Conservation (phyloP, 2,888 invertebrate species). For the Dicyrtoma fusca region DNA sequence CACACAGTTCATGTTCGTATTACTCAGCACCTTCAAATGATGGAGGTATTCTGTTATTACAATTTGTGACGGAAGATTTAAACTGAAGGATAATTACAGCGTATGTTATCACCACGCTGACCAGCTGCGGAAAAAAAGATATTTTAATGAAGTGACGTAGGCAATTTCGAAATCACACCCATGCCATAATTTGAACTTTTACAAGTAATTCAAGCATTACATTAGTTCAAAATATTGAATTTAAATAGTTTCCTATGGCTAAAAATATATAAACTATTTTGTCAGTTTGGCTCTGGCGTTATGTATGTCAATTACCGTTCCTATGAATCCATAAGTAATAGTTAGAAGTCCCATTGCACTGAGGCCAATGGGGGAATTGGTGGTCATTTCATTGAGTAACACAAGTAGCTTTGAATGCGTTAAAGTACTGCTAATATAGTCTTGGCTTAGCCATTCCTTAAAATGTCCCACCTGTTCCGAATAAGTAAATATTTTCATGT, state of each 20-base stretch:
- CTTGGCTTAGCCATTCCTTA: slow-evolving; percentile 7
- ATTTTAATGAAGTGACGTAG: not conserved
- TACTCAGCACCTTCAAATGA: too few relatives aligned
- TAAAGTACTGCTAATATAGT: not conserved
- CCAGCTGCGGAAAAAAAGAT: slow-evolving; percentile 1
- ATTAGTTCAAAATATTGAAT: not conserved
- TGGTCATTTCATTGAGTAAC: not conserved
- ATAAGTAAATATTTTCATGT: not conserved
- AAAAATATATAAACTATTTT: too few relatives aligned
- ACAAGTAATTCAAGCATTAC: not conserved
- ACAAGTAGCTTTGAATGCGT: slow-evolving; percentile 7
- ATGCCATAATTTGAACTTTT: not conserved
- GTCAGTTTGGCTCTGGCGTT: not conserved
- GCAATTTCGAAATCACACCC: not conserved
- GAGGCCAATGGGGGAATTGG: not conserved
- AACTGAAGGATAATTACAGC: slow-evolving; percentile 26
- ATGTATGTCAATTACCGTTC: not conserved
- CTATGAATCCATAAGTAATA: slow-evolving; percentile 27
- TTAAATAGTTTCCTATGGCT: too few relatives aligned
- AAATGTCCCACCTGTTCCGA: slow-evolving; percentile 5
- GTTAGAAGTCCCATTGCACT: slow-evolving; percentile 21
- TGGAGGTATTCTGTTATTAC: too few relatives aligned
- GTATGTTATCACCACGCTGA: slow-evolving; percentile 14
- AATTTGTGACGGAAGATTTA: slow-evolving; percentile 14
- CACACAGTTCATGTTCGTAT: too few relatives aligned